phyloP scores from a whole-genome alignment of 1,140 invertebrate species.

The Brachionus angularis region DNA sequence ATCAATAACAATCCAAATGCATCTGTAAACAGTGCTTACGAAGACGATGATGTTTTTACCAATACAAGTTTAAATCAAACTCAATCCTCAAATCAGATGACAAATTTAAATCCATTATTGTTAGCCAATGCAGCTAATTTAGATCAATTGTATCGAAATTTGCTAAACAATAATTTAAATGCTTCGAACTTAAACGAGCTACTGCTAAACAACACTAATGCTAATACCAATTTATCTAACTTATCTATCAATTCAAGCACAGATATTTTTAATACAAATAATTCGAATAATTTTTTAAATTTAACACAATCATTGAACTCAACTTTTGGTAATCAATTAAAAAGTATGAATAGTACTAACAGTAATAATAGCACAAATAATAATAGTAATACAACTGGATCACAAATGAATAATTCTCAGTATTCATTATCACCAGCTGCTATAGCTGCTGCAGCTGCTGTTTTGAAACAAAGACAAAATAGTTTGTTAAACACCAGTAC shows the following conservation, averaged over 20 bases:
- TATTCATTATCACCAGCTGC: slow-evolving; percentile 2
- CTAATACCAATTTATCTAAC: neutral
- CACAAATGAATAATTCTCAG: too few species aligned
- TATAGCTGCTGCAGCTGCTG: slow-evolving; percentile 3
- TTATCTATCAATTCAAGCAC: neutral
- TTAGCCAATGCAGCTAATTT: slow-evolving; percentile 2
- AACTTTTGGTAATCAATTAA: slow-evolving; percentile 11
- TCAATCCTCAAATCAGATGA: neutral
- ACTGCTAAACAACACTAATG: neutral
- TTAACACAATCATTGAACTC: neutral
- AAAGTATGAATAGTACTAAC: slow-evolving; percentile 22
- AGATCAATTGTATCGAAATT: slow-evolving; percentile 16
- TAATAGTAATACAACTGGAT: neutral
- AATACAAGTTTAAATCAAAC: slow-evolving; percentile 9
- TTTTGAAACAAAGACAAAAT: neutral
- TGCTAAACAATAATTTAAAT: neutral
- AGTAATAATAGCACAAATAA: neutral
- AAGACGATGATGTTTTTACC: slow-evolving; percentile 16
- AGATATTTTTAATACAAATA: slow-evolving; percentile 16
- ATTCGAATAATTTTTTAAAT: slow-evolving; percentile 31
- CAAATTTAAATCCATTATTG: neutral
- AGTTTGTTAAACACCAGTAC: too few species aligned
- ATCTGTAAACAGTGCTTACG: slow-evolving; percentile 14
- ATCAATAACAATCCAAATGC: slow-evolving; percentile 19
- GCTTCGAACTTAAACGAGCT: neutral